A percentile compares a stretch with the other conserved stretches of the same genome.
Conservation (phyloP, 1,140 invertebrate species). For the Mylabris phalerata region DNA sequence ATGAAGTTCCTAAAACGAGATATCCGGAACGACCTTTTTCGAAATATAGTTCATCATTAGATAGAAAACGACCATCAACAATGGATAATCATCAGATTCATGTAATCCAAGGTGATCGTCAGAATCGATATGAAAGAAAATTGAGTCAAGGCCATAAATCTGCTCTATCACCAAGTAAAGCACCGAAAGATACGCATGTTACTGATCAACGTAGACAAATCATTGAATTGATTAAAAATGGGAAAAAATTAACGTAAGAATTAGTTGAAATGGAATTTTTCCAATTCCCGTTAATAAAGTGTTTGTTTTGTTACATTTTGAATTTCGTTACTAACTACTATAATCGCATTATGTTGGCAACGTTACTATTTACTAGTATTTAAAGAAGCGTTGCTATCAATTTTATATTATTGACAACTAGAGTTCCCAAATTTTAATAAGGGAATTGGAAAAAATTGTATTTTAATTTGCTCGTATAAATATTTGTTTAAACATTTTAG, state of each 20-base stretch:
- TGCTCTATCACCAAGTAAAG: constrained; percentile 27
- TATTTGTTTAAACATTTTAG: constrained; percentile 33
- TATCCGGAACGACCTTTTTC: constrained; percentile 14
- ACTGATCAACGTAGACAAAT: constrained; percentile 34
- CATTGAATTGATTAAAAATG: constrained; percentile 35
- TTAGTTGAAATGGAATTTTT: neutral
- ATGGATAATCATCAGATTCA: constrained; percentile 1
- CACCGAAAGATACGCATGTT: constrained; percentile 28
- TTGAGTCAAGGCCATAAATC: constrained; percentile 51
- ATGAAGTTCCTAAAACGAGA: constrained; percentile 48
- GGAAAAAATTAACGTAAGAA: constrained; percentile 38
- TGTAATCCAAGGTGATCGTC: constrained; percentile 20
- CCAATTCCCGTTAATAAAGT: neutral
- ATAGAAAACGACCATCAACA: constrained; percentile 38
- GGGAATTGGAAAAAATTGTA: too few species aligned
- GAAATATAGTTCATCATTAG: constrained; percentile 31
- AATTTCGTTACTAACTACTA: too few species aligned
- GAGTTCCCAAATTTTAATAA: neutral
- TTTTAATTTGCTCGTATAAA: neutral
- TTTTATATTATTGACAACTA: too few species aligned
- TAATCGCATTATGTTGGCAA: too few species aligned
- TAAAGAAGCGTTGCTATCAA: too few species aligned
- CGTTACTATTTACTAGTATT: too few species aligned
- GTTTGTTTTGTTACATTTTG: neutral
- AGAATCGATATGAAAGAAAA: constrained; percentile 53